phyloP scores from a whole-genome alignment of 2,797 vertebrate genomes.

The Sebastes matsubarae region DNA sequence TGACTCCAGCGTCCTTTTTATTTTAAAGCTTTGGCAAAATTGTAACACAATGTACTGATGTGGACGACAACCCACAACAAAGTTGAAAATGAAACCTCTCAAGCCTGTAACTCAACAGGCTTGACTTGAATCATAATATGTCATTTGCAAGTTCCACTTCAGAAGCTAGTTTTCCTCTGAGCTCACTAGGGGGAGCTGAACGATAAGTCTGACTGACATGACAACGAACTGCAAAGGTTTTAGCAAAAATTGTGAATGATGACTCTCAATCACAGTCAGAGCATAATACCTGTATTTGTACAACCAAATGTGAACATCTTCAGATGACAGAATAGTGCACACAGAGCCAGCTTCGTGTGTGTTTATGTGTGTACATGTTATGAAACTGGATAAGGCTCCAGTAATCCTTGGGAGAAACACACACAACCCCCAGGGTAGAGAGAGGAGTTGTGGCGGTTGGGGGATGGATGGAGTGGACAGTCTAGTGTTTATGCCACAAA shows the following conservation, averaged over 20 bases:
- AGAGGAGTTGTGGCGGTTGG: background rate
- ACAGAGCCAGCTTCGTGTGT: slow-evolving; percentile 35
- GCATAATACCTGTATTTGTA: slow-evolving; percentile 1
- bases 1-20: background rate
- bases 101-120: background rate
- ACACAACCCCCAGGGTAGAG: slow-evolving; percentile 17
- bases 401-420: slow-evolving; percentile 62
- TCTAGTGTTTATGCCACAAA: slow-evolving; percentile 16
- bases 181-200: slow-evolving; percentile 68
- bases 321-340: slow-evolving; percentile 21
- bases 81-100: background rate
- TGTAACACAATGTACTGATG: background rate
- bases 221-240: background rate
- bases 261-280: background rate
- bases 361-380: slow-evolving; percentile 55
- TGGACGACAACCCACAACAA: background rate
- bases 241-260: slow-evolving; percentile 9
- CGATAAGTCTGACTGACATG: slow-evolving; percentile 2
- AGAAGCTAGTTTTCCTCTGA: background rate
- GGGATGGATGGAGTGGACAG: background rate
- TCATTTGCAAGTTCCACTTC: background rate
- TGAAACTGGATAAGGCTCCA: slow-evolving; percentile 64
- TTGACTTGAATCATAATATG: background rate
- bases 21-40: background rate
- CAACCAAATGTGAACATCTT: slow-evolving; percentile 11